Percentiles rank a stretch among this genome's conserved stretches.
Conservation (phyloP, 1,140 invertebrate species). For the Pteromalus puparum region DNA sequence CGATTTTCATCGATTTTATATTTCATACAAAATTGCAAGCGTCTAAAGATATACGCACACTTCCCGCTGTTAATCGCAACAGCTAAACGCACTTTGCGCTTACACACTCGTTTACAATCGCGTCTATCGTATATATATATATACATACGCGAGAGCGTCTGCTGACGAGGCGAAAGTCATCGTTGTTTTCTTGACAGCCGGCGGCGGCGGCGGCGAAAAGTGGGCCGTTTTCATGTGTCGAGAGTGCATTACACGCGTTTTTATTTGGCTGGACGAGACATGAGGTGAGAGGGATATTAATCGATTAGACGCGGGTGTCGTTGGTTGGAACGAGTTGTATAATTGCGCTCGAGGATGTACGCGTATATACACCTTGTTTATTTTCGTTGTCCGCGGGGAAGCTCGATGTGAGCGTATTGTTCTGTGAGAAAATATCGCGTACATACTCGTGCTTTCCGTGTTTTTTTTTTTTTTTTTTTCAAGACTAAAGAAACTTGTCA, state of each 20-base stretch:
- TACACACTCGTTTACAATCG: no score
- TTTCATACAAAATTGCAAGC: neutral
- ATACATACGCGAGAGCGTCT: neutral
- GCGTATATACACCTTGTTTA: neutral
- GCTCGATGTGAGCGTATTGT: no score
- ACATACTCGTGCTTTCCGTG: no score
- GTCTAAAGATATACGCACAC: neutral
- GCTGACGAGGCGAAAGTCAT: conserved; percentile 12
- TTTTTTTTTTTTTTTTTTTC: no score
- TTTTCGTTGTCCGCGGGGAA: no score
- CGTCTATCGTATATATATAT: neutral
- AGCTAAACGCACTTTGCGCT: neutral
- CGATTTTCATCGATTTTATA: neutral
- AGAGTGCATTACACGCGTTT: neutral
- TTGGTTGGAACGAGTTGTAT: neutral
- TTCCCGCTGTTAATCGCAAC: neutral
- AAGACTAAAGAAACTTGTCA: no score
- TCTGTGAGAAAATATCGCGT: no score
- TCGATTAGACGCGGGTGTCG: neutral
- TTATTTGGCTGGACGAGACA: neutral
- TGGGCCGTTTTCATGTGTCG: neutral
- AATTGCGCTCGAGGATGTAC: no score
- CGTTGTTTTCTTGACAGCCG: neutral
- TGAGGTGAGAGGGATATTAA: neutral
- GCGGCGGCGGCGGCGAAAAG: neutral